Base-by-base conservation (phyloP, 92 coral and sea anemone genomes). In the Porites cylindrica region DNA sequence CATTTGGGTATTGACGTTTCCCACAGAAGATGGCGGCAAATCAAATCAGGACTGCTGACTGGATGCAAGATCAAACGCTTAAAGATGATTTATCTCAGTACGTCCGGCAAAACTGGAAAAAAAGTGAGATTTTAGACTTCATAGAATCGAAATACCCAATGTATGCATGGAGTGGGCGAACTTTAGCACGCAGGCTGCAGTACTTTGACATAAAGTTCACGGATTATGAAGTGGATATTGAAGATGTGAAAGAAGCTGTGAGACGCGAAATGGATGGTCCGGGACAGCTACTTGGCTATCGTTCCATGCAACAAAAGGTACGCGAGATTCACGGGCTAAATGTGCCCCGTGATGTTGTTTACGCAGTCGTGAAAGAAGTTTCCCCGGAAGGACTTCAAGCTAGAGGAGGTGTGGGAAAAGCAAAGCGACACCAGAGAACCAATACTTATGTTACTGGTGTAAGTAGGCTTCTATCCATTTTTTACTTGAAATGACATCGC, bases 261-360 rank as follows among this genome's bases (percentile, higher is more conserved):
- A 84, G 74, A 51, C 64, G 58, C 11, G 93, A 86, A 51, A 74
- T 86, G 84, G 70, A 90, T 53, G 93, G 93, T 4, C 91, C 88
- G 50, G 90, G 91, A 61, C 82, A 29, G 17, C 54, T 90, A 16
- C 84, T 90, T 26, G 91, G 91, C 8, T 86, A 86, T 73, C 75
- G 88, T 20, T 84, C 93, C n/a, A 20, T 90, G 70, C 90, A 90
- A 47, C 86, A 81, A 23, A 86, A 86, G 77, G 58, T 89, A 6
- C 76, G 91, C 21, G 91, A 81, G 24, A n/a, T 88, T 4, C 87
- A 88, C 52, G 87, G 67, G 5, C 72, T 88, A 1, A 88, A 88
- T 47, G 86, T 81, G 14, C 91, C 89, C 2, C 21, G 89, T 17
- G 78, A 60, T 56, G 24, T 89, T 19, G 89, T 89, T 13, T 85